Evolutionary conservation across 2,888 invertebrate species (phyloP).

Genomic region (Amblyteles armatorius): DNA sequence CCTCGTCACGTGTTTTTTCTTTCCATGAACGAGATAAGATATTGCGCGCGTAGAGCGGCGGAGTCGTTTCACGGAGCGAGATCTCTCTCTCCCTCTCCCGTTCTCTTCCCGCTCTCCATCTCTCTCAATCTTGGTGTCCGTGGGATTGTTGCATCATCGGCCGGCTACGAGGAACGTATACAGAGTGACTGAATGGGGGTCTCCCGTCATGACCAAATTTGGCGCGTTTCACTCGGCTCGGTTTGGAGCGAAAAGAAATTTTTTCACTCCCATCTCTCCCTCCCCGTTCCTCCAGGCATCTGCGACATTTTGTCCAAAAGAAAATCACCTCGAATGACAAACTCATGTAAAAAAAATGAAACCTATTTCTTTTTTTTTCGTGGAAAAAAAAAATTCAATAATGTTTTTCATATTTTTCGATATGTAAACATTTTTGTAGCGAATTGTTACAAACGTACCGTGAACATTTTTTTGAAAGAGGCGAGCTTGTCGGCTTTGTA

Average conservation of each 20-base stretch:
- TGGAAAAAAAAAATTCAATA: slow-evolving; percentile 11
- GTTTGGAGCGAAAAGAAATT: slow-evolving; percentile 23
- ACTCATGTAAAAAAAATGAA: too few relatives aligned
- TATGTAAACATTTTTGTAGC: not conserved
- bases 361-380: not conserved
- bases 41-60: slow-evolving; percentile 39
- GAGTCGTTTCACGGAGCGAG: slow-evolving; percentile 26
- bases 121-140: slow-evolving; percentile 26
- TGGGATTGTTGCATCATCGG: slow-evolving; percentile 67
- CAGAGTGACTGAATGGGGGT: slow-evolving; percentile 74
- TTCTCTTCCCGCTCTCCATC: not conserved
- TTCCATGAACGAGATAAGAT: slow-evolving; percentile 62
- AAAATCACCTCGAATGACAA: too few relatives aligned
- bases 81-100: slow-evolving; percentile 22
- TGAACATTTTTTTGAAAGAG: not conserved
- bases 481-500: not conserved
- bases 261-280: slow-evolving; percentile 6
- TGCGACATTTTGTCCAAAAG: too few relatives aligned
- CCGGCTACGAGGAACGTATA: slow-evolving; percentile 74
- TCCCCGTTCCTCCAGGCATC: not conserved
- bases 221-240: slow-evolving; percentile 70
- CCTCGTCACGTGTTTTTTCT: slow-evolving; percentile 54
- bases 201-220: slow-evolving; percentile 80
- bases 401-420: not conserved
- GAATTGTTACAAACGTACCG: not conserved